Conservation (phyloP, 2,113 vertebrate species). For the Glaucomys volans region DNA sequence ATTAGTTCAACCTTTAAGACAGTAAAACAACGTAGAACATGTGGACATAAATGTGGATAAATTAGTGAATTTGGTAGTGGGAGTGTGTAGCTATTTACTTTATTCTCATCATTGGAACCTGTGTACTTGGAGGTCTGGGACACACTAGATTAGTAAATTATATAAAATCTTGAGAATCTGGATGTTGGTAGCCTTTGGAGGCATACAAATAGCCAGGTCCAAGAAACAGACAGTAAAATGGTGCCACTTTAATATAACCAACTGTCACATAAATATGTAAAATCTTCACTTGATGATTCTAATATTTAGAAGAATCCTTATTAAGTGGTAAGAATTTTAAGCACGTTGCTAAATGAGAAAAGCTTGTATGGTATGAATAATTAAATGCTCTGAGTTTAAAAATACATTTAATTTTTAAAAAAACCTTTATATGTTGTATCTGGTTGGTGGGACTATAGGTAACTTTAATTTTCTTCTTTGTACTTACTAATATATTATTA, state of each 20-base stretch:
- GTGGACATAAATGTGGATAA: not conserved
- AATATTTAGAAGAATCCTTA: constrained; percentile 17
- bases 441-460: not conserved
- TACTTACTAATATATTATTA: constrained; percentile 34
- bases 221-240: constrained; percentile 1
- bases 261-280: not conserved
- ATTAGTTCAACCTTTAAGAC: not conserved
- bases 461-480: constrained; percentile 40
- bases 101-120: constrained; percentile 31
- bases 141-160: not conserved
- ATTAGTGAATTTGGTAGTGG: not conserved
- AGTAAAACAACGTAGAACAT: not conserved
- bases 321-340: not conserved
- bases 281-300: not conserved
- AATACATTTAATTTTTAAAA: not conserved
- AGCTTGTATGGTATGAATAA: not conserved
- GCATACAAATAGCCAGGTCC: not conserved
- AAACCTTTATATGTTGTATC: not conserved
- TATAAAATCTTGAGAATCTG: not conserved
- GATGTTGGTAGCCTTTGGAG: not conserved
- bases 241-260: not conserved
- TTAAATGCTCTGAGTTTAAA: not conserved
- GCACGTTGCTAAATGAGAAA: constrained; percentile 36
- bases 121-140: not conserved
- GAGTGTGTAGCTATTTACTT: not conserved